These are phyloP conservation scores for Encarsia formosa DNA, from an alignment of 2,888 invertebrate genomes.

Conservation along the genomic window DNA sequence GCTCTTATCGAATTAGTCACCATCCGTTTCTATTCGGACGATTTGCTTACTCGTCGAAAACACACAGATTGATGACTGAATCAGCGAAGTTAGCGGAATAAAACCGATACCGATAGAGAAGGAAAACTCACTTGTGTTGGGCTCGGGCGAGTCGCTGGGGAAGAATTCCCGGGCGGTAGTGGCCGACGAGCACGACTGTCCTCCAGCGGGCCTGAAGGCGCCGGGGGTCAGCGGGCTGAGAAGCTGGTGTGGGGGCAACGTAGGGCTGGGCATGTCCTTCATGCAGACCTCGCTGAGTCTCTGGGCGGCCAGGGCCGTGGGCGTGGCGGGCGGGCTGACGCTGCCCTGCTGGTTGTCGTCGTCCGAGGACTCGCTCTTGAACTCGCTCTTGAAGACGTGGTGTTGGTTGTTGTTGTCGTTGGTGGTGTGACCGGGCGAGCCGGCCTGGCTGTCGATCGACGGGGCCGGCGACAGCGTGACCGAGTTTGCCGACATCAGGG, in stretches of 20 bases:
- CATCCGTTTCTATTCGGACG: too few species aligned
- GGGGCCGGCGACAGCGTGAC: constrained; percentile 89
- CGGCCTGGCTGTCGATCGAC: constrained; percentile 81
- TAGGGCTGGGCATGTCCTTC: constrained; percentile 47
- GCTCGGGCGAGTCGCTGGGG: constrained; percentile 75
- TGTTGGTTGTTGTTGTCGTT: constrained; percentile 48
- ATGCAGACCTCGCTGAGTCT: constrained; percentile 49
- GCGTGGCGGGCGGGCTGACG: constrained; percentile 57
- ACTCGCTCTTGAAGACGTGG: background rate
- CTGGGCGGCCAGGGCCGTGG: constrained; percentile 52
- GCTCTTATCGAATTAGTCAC: background rate
- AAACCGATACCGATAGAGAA: background rate
- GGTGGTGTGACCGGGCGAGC: constrained; percentile 72
- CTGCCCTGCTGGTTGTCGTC: constrained; percentile 32
- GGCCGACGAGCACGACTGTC: constrained; percentile 41
- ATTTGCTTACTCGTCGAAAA: too few species aligned
- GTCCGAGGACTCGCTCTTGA: background rate
- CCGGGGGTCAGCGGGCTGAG: constrained; percentile 48
- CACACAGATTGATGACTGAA: too few species aligned
- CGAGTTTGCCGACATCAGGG: constrained; percentile 76
- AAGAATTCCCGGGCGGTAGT: constrained; percentile 71
- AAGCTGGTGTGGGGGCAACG: constrained; percentile 45
- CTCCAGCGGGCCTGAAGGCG: constrained; percentile 51
- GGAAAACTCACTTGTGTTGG: constrained; percentile 73
- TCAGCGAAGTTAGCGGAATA: constrained; percentile 81